phyloP scores from a whole-genome alignment of 2,797 vertebrate genomes.

The Chanos chanos region DNA sequence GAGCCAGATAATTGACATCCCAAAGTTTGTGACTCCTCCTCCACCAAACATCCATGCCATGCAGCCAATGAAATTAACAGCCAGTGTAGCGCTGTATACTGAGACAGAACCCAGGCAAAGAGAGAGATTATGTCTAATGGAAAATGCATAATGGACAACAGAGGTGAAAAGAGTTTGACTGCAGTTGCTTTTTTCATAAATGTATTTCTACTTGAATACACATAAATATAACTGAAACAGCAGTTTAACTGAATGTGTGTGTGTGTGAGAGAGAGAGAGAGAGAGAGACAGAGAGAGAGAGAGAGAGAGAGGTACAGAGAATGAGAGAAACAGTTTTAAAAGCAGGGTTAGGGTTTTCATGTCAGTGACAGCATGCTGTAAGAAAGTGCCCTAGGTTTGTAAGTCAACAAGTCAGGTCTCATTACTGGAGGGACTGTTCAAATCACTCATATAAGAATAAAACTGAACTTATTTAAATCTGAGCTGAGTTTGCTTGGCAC shows the following conservation, averaged over 20 bases:
- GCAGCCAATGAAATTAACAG: constrained; percentile 93
- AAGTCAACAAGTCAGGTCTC: too few relatives aligned
- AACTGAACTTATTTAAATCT: too few relatives aligned
- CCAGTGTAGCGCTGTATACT: constrained; percentile 92
- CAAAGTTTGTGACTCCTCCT: constrained; percentile 95
- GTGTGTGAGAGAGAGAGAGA: neutral
- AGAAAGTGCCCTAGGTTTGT: too few relatives aligned
- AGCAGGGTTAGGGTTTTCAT: neutral
- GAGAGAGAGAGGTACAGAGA: neutral
- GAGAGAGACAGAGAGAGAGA: neutral
- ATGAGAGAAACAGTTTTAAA: constrained; percentile 5
- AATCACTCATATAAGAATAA: too few relatives aligned
- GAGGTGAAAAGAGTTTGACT: too few relatives aligned
- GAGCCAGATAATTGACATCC: constrained; percentile 96
- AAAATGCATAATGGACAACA: too few relatives aligned
- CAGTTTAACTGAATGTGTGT: neutral
- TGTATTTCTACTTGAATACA: too few relatives aligned
- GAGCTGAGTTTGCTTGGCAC: too few relatives aligned
- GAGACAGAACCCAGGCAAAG: constrained; percentile 23
- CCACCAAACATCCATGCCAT: constrained; percentile 97
- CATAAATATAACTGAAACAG: too few relatives aligned
- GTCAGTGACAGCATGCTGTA: too few relatives aligned
- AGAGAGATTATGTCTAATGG: neutral
- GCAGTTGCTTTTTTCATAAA: too few relatives aligned
- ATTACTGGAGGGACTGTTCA: too few relatives aligned